These are phyloP conservation scores for Lerista edwardsae DNA, from an alignment of 2,797 vertebrate genomes.

Conservation along the genomic window DNA sequence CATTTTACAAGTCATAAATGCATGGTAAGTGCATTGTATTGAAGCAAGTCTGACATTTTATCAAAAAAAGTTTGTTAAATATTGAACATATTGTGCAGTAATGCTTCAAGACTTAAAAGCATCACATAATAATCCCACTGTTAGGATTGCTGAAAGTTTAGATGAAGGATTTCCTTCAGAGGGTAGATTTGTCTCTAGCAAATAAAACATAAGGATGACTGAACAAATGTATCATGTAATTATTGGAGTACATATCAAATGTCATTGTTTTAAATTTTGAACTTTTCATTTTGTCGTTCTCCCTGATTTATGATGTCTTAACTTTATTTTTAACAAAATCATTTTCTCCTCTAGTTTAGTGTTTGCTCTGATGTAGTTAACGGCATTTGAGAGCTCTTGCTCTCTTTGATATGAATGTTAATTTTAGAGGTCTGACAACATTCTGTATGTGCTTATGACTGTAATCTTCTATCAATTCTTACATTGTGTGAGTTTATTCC, in stretches of 20 bases:
- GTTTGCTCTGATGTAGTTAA: not conserved
- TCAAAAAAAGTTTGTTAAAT: not conserved
- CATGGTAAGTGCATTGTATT: not conserved
- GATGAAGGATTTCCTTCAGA: not conserved
- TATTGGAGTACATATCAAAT: not conserved
- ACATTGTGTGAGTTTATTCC: not conserved
- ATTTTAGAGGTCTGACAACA: not conserved
- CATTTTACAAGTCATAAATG: not conserved
- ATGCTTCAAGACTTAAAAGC: not conserved
- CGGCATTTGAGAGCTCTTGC: not conserved
- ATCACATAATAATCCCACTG: not conserved
- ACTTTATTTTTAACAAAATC: no score
- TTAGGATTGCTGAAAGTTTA: not conserved
- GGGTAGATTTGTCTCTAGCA: no score
- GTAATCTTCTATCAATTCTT: not conserved
- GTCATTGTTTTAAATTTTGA: not conserved
- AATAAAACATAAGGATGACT: conserved; percentile 22
- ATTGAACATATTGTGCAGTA: not conserved
- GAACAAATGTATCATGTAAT: accelerated
- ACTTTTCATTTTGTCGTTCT: not conserved
- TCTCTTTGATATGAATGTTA: not conserved
- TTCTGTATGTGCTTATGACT: not conserved
- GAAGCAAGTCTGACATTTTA: not conserved
- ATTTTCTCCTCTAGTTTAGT: not conserved
- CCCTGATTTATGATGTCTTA: not conserved